A percentile compares a stretch with the other conserved stretches of the same genome.
Conservation (phyloP, 1,140 invertebrate genomes). For the Diorhabda carinulata region DNA sequence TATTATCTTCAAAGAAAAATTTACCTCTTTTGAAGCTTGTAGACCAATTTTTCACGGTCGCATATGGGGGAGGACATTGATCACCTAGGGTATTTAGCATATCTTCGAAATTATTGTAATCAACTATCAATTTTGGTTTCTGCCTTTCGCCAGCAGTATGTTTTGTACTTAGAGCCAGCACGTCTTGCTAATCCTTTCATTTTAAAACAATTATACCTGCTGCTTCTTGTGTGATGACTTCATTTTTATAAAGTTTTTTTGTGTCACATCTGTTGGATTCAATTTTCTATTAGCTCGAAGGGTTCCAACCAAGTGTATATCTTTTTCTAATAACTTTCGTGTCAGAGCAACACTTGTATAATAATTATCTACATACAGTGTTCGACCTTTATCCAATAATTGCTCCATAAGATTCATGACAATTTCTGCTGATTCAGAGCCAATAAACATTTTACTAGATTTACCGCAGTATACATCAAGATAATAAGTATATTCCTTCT, state of each 20-base stretch:
- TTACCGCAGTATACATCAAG: slow-evolving; percentile 42
- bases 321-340: slow-evolving; percentile 43
- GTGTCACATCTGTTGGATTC: slow-evolving; percentile 35
- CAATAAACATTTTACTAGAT: slow-evolving; percentile 19
- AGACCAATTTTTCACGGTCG: no score
- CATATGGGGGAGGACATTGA: no score
- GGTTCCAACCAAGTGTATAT: slow-evolving; percentile 50
- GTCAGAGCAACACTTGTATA: slow-evolving; percentile 48
- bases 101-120: no score
- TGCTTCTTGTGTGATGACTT: slow-evolving; percentile 44
- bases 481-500: slow-evolving; percentile 44
- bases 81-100: no score
- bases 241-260: slow-evolving; percentile 43
- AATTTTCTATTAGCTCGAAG: slow-evolving; percentile 44
- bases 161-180: no score
- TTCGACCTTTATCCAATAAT: slow-evolving; percentile 16
- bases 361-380: slow-evolving; percentile 38
- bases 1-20: no score
- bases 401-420: slow-evolving; percentile 8
- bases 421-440: neutral
- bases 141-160: no score
- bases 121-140: no score
- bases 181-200: no score
- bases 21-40: no score
- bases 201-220: slow-evolving; percentile 8